Evolutionary conservation across 92 coral and sea anemone species (phyloP).

Genomic region (Chrysogorgia sp.): DNA sequence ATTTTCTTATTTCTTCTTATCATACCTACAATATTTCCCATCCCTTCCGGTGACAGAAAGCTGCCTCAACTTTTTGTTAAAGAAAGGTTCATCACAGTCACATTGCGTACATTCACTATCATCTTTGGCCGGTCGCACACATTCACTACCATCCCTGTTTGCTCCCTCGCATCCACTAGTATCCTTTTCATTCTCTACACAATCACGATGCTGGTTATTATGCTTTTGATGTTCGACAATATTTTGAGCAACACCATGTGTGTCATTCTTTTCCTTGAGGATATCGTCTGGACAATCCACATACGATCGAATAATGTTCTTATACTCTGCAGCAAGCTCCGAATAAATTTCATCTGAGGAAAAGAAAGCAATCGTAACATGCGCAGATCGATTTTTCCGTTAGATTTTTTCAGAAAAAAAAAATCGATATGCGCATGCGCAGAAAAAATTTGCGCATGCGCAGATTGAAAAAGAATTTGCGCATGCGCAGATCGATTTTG

Average conservation of each 20-base stretch:
- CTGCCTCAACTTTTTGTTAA: neutral
- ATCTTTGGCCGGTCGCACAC: no score
- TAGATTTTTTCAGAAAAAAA: neutral
- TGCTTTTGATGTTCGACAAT: neutral
- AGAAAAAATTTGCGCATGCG: no score
- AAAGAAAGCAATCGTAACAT: neutral
- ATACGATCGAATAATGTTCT: neutral
- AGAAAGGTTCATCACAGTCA: neutral
- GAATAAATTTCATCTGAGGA: slow-evolving; percentile 32
- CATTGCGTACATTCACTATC: neutral
- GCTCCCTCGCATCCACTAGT: slow-evolving; percentile 7
- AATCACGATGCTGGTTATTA: neutral
- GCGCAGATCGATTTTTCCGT: neutral
- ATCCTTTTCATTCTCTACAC: no score
- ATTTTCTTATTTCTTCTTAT: neutral
- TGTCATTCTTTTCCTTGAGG: neutral
- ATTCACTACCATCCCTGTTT: no score
- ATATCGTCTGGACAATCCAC: neutral
- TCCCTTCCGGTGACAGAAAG: slow-evolving; percentile 1
- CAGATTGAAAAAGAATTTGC: no score
- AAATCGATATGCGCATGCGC: no score
- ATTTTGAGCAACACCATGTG: neutral
- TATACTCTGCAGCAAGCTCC: slow-evolving; percentile 16
- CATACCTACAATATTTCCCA: slow-evolving; percentile 1
- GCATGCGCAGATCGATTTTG: no score